These are phyloP conservation scores for Hypselothyrea guttata DNA, from an alignment of 2,888 invertebrate genomes.

Conservation along the genomic window DNA sequence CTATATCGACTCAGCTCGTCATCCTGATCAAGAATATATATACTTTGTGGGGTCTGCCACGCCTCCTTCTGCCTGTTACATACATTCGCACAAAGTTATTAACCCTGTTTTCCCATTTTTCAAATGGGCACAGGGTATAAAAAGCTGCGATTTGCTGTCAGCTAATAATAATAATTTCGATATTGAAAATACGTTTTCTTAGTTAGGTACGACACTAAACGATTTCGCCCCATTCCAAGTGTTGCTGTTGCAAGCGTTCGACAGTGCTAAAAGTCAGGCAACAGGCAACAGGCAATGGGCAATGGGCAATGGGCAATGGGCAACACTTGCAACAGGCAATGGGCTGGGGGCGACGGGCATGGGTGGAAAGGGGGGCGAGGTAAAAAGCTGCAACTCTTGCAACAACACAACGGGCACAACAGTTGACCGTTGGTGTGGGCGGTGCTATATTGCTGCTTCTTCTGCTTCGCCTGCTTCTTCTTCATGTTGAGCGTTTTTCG, in stretches of 20 bases:
- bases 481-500: slow-evolving; percentile 46
- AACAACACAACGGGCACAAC: slow-evolving; percentile 28
- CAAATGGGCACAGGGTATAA: too few relatives aligned
- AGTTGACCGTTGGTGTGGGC: slow-evolving; percentile 75
- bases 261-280: slow-evolving; percentile 75
- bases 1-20: too few relatives aligned
- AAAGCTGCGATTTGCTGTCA: slow-evolving; percentile 75
- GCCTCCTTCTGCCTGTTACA: too few relatives aligned
- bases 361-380: too few relatives aligned
- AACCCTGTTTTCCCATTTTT: too few relatives aligned
- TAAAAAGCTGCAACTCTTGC: slow-evolving; percentile 1
- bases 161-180: slow-evolving; percentile 80
- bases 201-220: slow-evolving; percentile 80
- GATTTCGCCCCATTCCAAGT: slow-evolving; percentile 70
- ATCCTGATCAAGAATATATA: too few relatives aligned
- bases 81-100: too few relatives aligned
- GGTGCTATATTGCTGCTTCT: slow-evolving; percentile 68
- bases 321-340: slow-evolving; percentile 24
- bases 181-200: slow-evolving; percentile 81
- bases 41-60: too few relatives aligned
- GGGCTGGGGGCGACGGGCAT: slow-evolving; percentile 20
- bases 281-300: slow-evolving; percentile 36
- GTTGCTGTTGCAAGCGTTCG: slow-evolving; percentile 35
- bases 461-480: slow-evolving; percentile 48
- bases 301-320: slow-evolving; percentile 31